A percentile compares a stretch with the other conserved stretches of the same genome.
Evolutionary conservation across 2,113 vertebrate species (phyloP).

Genomic region (Periophthalmus modestus): DNA sequence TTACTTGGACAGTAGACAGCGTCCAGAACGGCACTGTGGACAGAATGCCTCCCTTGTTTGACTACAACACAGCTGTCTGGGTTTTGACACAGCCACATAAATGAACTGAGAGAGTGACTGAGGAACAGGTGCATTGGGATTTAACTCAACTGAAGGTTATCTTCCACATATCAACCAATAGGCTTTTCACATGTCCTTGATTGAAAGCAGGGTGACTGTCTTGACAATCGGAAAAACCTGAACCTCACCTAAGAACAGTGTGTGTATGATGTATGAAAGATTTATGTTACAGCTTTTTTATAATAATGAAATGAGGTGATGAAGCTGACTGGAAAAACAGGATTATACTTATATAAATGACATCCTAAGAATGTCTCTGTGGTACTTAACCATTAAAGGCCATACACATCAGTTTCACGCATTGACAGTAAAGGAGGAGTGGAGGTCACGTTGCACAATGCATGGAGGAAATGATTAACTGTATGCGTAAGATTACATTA

Average conservation of each 20-base stretch:
- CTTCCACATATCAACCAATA: constrained; percentile 41
- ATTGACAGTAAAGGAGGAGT: not conserved
- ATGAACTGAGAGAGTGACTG: constrained; percentile 33
- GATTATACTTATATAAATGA: constrained; percentile 49
- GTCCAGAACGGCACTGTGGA: constrained; percentile 60
- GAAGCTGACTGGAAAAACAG: constrained; percentile 18
- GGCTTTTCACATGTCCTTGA: constrained; percentile 36
- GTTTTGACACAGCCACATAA: constrained; percentile 78
- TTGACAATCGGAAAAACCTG: constrained; percentile 59
- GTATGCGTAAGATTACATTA: too few relatives aligned
- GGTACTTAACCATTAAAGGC: constrained; percentile 1
- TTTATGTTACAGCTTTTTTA: constrained; percentile 51
- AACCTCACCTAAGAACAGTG: constrained; percentile 20
- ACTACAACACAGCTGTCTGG: constrained; percentile 95
- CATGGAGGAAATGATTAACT: not conserved
- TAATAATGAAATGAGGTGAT: constrained; percentile 29
- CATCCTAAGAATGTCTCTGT: constrained; percentile 47
- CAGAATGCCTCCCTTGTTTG: constrained; percentile 82
- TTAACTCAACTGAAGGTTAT: constrained; percentile 31
- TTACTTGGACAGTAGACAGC: constrained; percentile 65
- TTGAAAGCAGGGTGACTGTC: constrained; percentile 48
- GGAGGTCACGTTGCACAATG: not conserved
- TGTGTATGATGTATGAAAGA: constrained; percentile 15
- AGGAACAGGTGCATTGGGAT: constrained; percentile 51
- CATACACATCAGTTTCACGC: not conserved